A percentile compares a stretch with the other conserved stretches of the same genome.
Evolutionary conservation across 2,797 vertebrate genomes (phyloP).

Genomic region (Melopsittacus undulatus): DNA sequence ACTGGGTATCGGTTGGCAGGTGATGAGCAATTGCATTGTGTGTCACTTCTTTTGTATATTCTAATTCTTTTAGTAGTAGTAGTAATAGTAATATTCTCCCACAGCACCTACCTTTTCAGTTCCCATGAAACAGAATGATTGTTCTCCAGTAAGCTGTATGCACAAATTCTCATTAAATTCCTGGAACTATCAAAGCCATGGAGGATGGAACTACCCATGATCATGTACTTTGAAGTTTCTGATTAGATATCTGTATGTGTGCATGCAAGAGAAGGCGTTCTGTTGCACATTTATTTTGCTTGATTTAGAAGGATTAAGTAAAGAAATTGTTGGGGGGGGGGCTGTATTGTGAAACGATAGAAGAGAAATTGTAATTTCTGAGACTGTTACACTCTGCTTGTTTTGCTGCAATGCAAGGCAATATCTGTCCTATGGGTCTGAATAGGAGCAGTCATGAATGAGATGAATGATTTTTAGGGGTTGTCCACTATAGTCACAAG

Average conservation of each 20-base stretch:
- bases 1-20: accelerated
- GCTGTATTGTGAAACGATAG: neutral
- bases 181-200: neutral
- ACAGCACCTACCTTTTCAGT: neutral
- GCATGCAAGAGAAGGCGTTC: neutral
- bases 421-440: neutral
- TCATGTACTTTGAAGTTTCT: neutral
- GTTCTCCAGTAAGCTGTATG: neutral
- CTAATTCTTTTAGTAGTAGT: neutral
- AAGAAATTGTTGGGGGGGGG: neutral
- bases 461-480: neutral
- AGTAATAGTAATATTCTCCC: neutral
- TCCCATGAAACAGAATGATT: neutral
- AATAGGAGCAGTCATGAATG: neutral
- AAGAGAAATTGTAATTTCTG: neutral
- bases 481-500: neutral
- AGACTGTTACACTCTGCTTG: neutral
- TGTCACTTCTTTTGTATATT: neutral
- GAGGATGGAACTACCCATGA: neutral
- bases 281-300: neutral
- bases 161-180: neutral
- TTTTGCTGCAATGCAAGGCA: neutral
- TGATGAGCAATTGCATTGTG: neutral
- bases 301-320: neutral
- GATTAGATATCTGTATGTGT: neutral